These are phyloP conservation scores for Takifugu flavidus DNA, from an alignment of 2,113 vertebrate genomes.

Conservation along the genomic window DNA sequence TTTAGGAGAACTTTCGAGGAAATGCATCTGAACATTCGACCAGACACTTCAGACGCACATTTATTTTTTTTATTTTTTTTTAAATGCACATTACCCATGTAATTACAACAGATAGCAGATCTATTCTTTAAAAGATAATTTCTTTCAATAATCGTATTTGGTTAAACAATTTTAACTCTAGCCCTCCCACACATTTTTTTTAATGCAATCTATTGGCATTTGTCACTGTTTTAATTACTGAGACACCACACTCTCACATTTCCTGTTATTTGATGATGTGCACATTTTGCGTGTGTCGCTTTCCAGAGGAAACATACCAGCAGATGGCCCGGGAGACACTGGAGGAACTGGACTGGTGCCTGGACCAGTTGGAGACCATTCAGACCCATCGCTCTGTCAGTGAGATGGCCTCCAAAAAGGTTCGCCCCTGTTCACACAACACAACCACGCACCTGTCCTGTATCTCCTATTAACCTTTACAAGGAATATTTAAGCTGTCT, in stretches of 20 bases:
- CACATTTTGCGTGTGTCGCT: background rate
- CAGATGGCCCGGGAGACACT: constrained; percentile 89
- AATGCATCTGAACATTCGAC: too few relatives aligned
- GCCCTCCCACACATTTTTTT: background rate
- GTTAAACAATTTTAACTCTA: too few relatives aligned
- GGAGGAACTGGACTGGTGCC: constrained; percentile 92
- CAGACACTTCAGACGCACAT: too few relatives aligned
- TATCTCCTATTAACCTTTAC: background rate
- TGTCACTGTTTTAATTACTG: background rate
- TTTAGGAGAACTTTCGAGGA: too few relatives aligned
- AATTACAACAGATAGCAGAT: too few relatives aligned
- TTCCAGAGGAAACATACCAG: constrained; percentile 88
- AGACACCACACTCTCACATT: background rate
- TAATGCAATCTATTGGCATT: background rate
- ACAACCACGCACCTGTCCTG: constrained; percentile 2
- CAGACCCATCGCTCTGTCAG: constrained; percentile 92
- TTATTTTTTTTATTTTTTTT: too few relatives aligned
- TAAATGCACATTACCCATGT: too few relatives aligned
- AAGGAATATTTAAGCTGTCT: background rate
- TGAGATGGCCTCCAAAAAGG: constrained; percentile 92
- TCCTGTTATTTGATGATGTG: background rate
- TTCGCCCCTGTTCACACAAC: constrained; percentile 44
- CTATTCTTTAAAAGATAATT: too few relatives aligned
- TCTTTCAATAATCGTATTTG: too few relatives aligned
- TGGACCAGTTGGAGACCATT: constrained; percentile 90